phyloP scores from a whole-genome alignment of 2,113 vertebrate genomes.

The Gasterosteus aculeatus region DNA sequence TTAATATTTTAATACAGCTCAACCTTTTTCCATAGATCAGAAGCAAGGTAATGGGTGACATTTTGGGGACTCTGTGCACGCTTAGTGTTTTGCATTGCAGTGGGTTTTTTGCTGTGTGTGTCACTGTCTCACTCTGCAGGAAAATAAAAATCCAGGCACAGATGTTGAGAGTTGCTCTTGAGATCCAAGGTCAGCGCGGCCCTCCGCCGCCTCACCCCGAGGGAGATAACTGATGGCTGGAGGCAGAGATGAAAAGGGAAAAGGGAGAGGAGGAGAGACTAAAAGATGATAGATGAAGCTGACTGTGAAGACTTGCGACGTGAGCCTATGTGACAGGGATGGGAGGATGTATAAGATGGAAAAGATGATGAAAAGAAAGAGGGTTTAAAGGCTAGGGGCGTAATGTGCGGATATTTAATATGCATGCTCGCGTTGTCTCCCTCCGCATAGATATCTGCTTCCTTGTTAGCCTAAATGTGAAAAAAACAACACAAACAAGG shows the following conservation, averaged over 20 bases:
- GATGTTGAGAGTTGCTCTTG: constrained; percentile 40
- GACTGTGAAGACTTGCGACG: constrained; percentile 18
- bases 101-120: constrained; percentile 12
- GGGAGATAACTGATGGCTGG: constrained; percentile 52
- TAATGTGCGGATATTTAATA: constrained; percentile 9
- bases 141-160: constrained; percentile 26
- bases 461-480: constrained; percentile 11
- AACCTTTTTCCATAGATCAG: not conserved
- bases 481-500: constrained; percentile 20
- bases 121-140: not conserved
- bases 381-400: constrained; percentile 16
- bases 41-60: not conserved
- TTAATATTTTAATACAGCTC: constrained; percentile 1
- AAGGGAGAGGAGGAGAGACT: constrained; percentile 5
- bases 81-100: not conserved
- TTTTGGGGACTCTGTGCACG: not conserved
- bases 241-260: constrained; percentile 36
- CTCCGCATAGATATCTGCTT: not conserved
- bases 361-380: constrained; percentile 23
- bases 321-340: constrained; percentile 6
- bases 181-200: constrained; percentile 45
- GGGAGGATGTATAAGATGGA: not conserved
- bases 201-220: constrained; percentile 37
- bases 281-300: constrained; percentile 22
- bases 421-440: not conserved